phyloP scores from a whole-genome alignment of 2,888 invertebrate genomes.

The Meganola albula region DNA sequence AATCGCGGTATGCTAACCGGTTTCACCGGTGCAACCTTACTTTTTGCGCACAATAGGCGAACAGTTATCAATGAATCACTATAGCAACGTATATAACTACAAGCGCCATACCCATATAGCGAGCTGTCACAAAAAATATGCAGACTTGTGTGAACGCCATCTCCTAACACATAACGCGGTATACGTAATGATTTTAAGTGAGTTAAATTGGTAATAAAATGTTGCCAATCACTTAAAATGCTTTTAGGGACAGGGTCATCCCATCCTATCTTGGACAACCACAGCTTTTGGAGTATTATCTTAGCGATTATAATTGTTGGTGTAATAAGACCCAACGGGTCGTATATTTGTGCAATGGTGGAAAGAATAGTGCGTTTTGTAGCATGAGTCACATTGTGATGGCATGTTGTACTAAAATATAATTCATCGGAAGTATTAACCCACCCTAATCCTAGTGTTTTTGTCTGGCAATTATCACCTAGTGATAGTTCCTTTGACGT shows the following conservation, averaged over 20 bases:
- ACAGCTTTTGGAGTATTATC: background rate
- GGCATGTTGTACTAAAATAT: too few species aligned
- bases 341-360: background rate
- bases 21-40: background rate
- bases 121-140: background rate
- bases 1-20: background rate
- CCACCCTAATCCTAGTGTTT: background rate
- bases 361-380: background rate
- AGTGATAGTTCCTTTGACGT: too few species aligned
- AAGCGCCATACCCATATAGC: background rate
- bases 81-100: background rate
- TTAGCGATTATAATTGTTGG: background rate
- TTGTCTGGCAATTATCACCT: background rate
- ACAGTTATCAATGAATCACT: background rate
- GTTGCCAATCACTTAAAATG: too few species aligned
- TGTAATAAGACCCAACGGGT: background rate
- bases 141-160: background rate
- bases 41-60: background rate
- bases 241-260: background rate
- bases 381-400: background rate
- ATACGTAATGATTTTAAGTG: too few species aligned
- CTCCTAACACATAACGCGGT: background rate
- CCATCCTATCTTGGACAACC: background rate
- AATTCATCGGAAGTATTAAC: background rate
- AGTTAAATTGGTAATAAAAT: background rate